Evolutionary conservation across 2,797 vertebrate genomes (phyloP), one percentile per base, ranked within the genome.

Genomic region (Siniperca obscura): DNA sequence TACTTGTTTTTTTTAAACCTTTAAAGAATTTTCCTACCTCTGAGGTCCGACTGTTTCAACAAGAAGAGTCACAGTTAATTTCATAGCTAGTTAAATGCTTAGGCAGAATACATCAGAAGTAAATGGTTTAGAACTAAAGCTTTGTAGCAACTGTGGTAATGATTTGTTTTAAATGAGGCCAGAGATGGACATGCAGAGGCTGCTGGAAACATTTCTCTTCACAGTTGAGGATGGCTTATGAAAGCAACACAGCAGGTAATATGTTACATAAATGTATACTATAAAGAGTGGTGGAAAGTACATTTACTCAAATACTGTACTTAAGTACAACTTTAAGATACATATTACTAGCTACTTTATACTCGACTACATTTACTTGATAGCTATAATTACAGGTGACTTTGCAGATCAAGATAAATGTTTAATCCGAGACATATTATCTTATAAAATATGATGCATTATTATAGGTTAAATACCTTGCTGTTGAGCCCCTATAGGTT

Each of bases 81-180:
- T 94, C 92, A 95, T 92, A 93, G 91, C 87, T 90, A 91, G 87
- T 94, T 94, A 92, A 91, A 94, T 91, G 87, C 93, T 92, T 88
- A 89, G 84, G 89, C 86, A 86, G 82, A 83, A 80, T 69, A 81
- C 76, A 78, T 81, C 79, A 61, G 81, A 72, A 82, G 84, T 86
- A 88, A 92, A 90, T 92, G 92, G 82, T 85, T 89, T 76, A 86
- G 87, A 91, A 88, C 83, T 81, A 86, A 89, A 88, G 89, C 89
- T 75, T 87, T 85, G 30, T 30, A 30, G 30, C 77, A 87, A 86
- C 82, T 80, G 86, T 5, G 75, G 73, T 73, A 74, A 86, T 87
- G 83, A 85, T 89, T 90, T 82, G 75, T 81, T 89, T 87, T 80
- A 76, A 91, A 86, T 59, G 80, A 87, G 83, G 77, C 81, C 86